These are phyloP conservation scores for Halictus rubicundus DNA, from an alignment of 1,140 invertebrate genomes.

Conservation along the genomic window DNA sequence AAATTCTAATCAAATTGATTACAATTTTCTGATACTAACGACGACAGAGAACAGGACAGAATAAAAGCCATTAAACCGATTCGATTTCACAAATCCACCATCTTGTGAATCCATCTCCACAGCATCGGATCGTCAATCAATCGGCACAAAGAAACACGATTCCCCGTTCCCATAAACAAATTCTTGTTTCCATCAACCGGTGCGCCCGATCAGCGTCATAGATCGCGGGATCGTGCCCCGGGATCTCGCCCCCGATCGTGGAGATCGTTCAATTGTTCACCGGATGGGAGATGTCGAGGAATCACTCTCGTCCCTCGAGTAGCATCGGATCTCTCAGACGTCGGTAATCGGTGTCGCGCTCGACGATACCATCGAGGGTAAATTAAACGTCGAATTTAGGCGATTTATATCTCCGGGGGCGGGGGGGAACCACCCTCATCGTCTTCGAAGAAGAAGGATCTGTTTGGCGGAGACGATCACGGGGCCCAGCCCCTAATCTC, in stretches of 20 bases:
- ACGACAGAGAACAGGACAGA: no score
- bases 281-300: background rate
- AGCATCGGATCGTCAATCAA: slow-evolving; percentile 5
- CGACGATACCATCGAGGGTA: slow-evolving; percentile 44
- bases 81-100: background rate
- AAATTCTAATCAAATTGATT: background rate
- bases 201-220: background rate
- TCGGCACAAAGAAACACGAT: background rate
- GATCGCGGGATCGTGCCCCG: background rate
- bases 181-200: slow-evolving; percentile 15
- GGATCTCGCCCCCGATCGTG: background rate
- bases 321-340: slow-evolving; percentile 12
- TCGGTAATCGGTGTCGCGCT: slow-evolving; percentile 53
- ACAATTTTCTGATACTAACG: background rate
- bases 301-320: slow-evolving; percentile 18
- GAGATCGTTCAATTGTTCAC: slow-evolving; percentile 27
- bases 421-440: background rate
- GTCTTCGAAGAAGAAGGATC: background rate
- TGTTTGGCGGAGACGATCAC: background rate
- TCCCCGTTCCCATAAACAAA: background rate
- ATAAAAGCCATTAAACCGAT: no score
- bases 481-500: background rate
- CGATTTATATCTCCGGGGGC: slow-evolving; percentile 67
- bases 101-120: no score
- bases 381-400: slow-evolving; percentile 69